phyloP scores from a whole-genome alignment of 2,113 vertebrate genomes.

The Tauraco erythrolophus region DNA sequence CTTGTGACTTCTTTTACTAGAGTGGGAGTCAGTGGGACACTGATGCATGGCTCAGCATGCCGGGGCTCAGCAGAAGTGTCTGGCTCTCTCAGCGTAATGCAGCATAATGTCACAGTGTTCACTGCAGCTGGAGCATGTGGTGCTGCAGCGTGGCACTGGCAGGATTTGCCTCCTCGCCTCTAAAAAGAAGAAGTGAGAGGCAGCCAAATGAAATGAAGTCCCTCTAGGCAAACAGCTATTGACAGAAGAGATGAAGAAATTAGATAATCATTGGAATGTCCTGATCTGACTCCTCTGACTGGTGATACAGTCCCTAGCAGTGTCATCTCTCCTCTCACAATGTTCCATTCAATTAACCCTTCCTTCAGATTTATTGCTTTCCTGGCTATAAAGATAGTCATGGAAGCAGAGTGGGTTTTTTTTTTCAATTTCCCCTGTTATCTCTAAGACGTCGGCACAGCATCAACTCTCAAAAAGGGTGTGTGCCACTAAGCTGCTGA shows the following conservation, averaged over 20 bases:
- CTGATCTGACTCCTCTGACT: not conserved
- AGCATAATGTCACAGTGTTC: not conserved
- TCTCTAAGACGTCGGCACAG: not conserved
- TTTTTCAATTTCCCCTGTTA: not conserved
- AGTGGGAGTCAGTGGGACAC: not conserved
- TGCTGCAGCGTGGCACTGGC: not conserved
- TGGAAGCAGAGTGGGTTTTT: not conserved
- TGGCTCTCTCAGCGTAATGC: not conserved
- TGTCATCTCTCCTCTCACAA: not conserved
- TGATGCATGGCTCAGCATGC: not conserved
- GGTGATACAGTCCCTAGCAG: not conserved
- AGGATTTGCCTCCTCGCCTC: not conserved
- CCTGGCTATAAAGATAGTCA: not conserved
- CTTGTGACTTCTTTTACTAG: not conserved
- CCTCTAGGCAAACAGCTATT: not conserved
- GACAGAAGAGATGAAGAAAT: slow-evolving; percentile 19
- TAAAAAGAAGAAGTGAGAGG: not conserved
- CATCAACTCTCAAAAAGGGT: not conserved
- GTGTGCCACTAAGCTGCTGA: not conserved
- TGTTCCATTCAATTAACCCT: not conserved
- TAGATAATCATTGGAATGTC: slow-evolving; percentile 4
- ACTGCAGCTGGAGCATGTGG: not conserved
- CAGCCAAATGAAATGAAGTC: slow-evolving; percentile 5
- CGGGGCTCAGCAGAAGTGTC: not conserved
- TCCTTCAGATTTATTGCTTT: slow-evolving; percentile 12